Percentiles rank a stretch among this genome's conserved stretches.
These are phyloP conservation scores for Desmophyllum pertusum DNA, from an alignment of 92 coral and sea anemone species.

Conservation along the genomic window DNA sequence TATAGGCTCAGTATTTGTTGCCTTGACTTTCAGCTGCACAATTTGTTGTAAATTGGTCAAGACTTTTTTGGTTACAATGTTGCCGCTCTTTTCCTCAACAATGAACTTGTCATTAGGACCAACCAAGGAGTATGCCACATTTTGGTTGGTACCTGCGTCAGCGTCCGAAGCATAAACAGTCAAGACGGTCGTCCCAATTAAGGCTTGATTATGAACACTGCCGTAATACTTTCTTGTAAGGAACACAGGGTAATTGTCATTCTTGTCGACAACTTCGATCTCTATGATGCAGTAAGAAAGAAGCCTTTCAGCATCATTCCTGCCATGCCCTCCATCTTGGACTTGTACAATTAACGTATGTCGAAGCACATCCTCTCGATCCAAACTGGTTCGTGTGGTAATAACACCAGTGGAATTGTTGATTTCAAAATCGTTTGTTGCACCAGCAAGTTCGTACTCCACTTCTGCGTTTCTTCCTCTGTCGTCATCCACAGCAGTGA, in stretches of 20 bases:
- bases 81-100: conserved; percentile 27
- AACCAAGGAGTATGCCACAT: conserved; percentile 42
- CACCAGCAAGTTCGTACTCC: conserved; percentile 74
- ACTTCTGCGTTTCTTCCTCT: conserved; percentile 84
- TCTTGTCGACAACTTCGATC: conserved; percentile 70
- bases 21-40: conserved; percentile 67
- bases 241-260: conserved; percentile 88
- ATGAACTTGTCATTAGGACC: conserved; percentile 51
- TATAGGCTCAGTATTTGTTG: conserved; percentile 71
- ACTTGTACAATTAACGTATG: conserved; percentile 80
- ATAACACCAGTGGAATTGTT: conserved; percentile 87
- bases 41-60: conserved; percentile 15
- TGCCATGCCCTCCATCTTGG: conserved; percentile 87
- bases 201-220: conserved; percentile 62
- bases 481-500: conserved; percentile 77
- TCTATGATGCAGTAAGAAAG: conserved; percentile 80
- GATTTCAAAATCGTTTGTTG: conserved; percentile 62
- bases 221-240: conserved; percentile 68
- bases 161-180: conserved; percentile 81
- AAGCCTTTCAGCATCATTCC: conserved; percentile 66
- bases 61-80: conserved; percentile 45
- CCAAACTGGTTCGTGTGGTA: conserved; percentile 69
- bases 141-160: conserved; percentile 55
- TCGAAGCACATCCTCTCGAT: conserved; percentile 65
- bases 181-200: conserved; percentile 60